These are phyloP conservation scores for Tachypleus tridentatus DNA, from an alignment of 1,140 invertebrate genomes.

Conservation along the genomic window DNA sequence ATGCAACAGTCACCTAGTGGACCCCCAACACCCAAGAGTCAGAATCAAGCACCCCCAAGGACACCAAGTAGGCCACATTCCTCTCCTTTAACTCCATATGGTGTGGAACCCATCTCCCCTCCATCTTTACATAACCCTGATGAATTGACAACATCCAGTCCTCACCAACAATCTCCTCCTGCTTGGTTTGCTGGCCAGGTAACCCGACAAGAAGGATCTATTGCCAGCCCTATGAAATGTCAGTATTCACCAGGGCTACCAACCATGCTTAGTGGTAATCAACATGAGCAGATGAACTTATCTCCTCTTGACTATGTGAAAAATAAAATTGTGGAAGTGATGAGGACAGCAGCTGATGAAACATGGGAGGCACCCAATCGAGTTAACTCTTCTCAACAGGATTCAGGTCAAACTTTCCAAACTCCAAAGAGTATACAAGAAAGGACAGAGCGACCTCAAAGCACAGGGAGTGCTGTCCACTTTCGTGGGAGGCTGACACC, in stretches of 20 bases:
- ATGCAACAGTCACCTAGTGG: constrained; percentile 21
- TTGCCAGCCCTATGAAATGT: neutral
- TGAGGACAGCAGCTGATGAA: constrained; percentile 48
- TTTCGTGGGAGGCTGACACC: neutral
- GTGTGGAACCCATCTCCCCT: constrained; percentile 24
- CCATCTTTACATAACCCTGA: constrained; percentile 17
- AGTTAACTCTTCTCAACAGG: too few relatives aligned
- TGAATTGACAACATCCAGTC: neutral
- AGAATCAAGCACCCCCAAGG: neutral
- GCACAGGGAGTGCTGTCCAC: neutral
- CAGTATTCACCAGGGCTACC: too few relatives aligned
- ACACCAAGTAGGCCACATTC: neutral
- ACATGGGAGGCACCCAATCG: too few relatives aligned
- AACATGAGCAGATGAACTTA: constrained; percentile 22
- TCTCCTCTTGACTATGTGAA: constrained; percentile 70
- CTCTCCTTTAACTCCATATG: constrained; percentile 26
- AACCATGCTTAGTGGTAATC: constrained; percentile 6
- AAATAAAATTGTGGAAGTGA: constrained; percentile 78
- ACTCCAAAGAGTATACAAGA: neutral
- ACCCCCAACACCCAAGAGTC: constrained; percentile 11
- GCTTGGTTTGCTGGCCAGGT: neutral
- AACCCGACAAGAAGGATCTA: neutral
- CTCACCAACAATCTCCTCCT: too few relatives aligned
- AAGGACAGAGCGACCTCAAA: constrained; percentile 7
- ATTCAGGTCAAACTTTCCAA: neutral